Evolutionary conservation across 2,797 vertebrate species (phyloP), one percentile per base, ranked within the genome.

Genomic region (Rachycentron canadum): DNA sequence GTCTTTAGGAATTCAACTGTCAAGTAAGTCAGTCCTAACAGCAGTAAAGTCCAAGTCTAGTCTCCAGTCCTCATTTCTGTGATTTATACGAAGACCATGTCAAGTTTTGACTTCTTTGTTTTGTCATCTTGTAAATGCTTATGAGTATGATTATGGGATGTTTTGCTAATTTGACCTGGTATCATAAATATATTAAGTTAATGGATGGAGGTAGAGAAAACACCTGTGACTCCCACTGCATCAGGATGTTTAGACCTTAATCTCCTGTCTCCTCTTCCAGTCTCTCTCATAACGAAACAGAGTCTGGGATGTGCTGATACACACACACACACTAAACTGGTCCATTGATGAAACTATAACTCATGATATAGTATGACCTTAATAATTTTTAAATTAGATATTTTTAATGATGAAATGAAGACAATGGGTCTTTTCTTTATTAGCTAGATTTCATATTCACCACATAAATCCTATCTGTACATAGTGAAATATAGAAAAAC

Each of bases 221-320:
- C 76, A 73, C 75, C 66, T 85, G 53, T 60, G 4, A 34, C 26
- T 30, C 40, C 13, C 0, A 23, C 34, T 52, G 36, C 30, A 67
- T 77, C 63, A 43, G 43, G 73, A 86, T 80, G 80, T 88, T 87
- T 71, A 64, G 64, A 74, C 62, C 57, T 59, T 86, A 86, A 88
- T 86, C 82, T 86, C 69, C 73, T 43, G 78, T 86, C 79, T 83
- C 74, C 71, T 77, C 68, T 47, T 76, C 52, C 41, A 64, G 60
- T 40, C 59, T 66, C 61, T 73, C 36, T 57, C 67, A 62, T 68
- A 66, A 32, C 67, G 81, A 52, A 74, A 67, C 71, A 79, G 53
- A 10, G 9, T 36, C 57, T 62, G 49, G 23, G 14, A 52, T 56
- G 36, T 72, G 45, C 49, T 4, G 2, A 28, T 5, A n/a, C 52